Evolutionary conservation across 1,140 invertebrate genomes (phyloP), one percentile per base, ranked within the genome.

Genomic region (Achatina immaculata): DNA sequence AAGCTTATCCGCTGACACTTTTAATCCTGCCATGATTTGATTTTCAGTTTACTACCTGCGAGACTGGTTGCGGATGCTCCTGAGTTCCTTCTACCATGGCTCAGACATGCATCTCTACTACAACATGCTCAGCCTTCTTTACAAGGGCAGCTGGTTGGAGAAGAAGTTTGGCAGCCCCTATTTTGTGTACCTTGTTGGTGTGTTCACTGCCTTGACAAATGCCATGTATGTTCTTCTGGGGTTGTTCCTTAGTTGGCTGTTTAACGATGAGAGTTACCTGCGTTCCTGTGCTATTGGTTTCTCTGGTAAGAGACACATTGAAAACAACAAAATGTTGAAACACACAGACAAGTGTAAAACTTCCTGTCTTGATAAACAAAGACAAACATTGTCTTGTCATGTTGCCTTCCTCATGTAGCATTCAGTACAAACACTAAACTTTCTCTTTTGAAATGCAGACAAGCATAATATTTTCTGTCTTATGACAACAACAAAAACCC

Each of bases 71-170:
- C 90, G 94, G 21, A 91, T 95, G 24, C 73, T 95, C 16, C 82
- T 94, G 11, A 93, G 93, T 2, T 91, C 93, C 21, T 92, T 95
- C 82, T 94, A 94, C 88, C 95, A 95, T 91, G 94, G 91, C 1
- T 93, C 94, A 71, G 94, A 95, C 83, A 94, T 94, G 93, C 95
- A 95, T 90, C 91, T 95, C 0, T 95, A 95, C 86, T 95, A 94
- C 86, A 95, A 95, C 85, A 95, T 95, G 94, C 88, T 93, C 24
- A 95, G 94, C 1, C 93, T 95, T 55, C 88, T 95, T 14, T 88
- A 93, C 36, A 95, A 95, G 91, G 95, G 94, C 14, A 89, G 89
- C 19, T 81, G 78, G 38, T 81, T 92, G 1, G 95, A 95, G 86
- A 90, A 89, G 9, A 90, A 91, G 82, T 93, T 94, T 84, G 93